A percentile compares a stretch with the other conserved stretches of the same genome.
Conservation (phyloP, 2,888 invertebrate species). For the Proisotoma minuta region DNA sequence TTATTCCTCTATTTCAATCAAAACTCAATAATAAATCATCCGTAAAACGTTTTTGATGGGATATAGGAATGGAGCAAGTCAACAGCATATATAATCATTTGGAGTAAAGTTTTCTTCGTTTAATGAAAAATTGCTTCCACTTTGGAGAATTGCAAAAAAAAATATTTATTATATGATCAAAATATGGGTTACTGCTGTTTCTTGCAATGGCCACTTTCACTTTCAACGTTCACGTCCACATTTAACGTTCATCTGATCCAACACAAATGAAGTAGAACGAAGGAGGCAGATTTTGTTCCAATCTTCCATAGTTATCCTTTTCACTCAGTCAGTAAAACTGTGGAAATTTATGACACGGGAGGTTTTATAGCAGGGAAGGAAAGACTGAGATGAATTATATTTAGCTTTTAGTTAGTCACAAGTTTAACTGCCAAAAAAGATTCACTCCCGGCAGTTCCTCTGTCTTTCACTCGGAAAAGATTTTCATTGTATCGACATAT, state of each 20-base stretch:
- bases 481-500: background rate
- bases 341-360: background rate
- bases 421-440: slow-evolving; percentile 2
- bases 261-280: background rate
- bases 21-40: too few species aligned
- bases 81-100: background rate
- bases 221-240: too few species aligned
- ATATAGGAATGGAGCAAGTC: background rate
- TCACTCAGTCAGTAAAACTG: slow-evolving; percentile 4
- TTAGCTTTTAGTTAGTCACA: background rate
- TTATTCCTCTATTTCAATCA: too few species aligned
- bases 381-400: background rate
- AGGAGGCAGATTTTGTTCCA: background rate
- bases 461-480: background rate
- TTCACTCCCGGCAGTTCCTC: background rate
- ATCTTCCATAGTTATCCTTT: too few species aligned
- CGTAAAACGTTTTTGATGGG: too few species aligned
- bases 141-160: background rate
- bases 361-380: background rate
- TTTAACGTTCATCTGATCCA: too few species aligned
- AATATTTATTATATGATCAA: background rate
- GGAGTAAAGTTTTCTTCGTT: background rate
- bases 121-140: background rate
- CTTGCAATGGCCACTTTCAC: background rate
- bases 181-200: background rate